phyloP scores from a whole-genome alignment of 2,888 invertebrate genomes.

The Mimumesa dahlbomi region DNA sequence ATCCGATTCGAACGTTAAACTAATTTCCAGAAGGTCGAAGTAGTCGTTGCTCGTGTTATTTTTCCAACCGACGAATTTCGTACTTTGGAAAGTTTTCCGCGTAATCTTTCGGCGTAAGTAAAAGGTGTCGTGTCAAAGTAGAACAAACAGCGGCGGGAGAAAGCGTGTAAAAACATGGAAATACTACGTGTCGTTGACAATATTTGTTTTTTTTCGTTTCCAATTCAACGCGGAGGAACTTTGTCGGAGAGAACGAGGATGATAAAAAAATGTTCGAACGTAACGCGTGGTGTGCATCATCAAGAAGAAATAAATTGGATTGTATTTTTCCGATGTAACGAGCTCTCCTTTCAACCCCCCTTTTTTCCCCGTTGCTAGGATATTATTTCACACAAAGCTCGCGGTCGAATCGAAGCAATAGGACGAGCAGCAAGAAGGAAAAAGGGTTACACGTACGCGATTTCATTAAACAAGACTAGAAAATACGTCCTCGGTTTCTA shows the following conservation, averaged over 20 bases:
- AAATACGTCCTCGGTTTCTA: too few species aligned
- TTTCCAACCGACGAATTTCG: neutral
- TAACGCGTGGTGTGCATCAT: too few species aligned
- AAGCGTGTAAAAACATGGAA: constrained; percentile 36
- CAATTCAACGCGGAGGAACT: neutral
- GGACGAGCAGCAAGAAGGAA: too few species aligned
- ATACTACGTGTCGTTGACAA: constrained; percentile 10
- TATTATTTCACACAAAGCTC: constrained; percentile 9
- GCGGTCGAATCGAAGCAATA: neutral
- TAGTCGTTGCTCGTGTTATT: neutral
- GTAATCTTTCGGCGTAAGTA: constrained; percentile 28
- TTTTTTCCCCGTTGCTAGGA: constrained; percentile 16
- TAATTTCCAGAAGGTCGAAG: neutral
- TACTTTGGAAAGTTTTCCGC: constrained; percentile 39
- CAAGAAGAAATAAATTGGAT: constrained; percentile 13
- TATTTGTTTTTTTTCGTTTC: neutral
- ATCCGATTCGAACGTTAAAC: neutral
- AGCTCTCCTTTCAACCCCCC: constrained; percentile 7
- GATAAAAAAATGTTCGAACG: too few species aligned
- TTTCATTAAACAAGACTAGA: too few species aligned
- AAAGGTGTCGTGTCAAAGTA: constrained; percentile 25
- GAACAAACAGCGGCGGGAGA: constrained; percentile 29
- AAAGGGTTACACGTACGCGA: too few species aligned
- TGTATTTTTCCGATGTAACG: constrained; percentile 7
- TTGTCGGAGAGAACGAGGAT: constrained; percentile 6